These are phyloP conservation scores for Platynereis dumerilii DNA, from an alignment of 2,888 invertebrate species.

Conservation along the genomic window DNA sequence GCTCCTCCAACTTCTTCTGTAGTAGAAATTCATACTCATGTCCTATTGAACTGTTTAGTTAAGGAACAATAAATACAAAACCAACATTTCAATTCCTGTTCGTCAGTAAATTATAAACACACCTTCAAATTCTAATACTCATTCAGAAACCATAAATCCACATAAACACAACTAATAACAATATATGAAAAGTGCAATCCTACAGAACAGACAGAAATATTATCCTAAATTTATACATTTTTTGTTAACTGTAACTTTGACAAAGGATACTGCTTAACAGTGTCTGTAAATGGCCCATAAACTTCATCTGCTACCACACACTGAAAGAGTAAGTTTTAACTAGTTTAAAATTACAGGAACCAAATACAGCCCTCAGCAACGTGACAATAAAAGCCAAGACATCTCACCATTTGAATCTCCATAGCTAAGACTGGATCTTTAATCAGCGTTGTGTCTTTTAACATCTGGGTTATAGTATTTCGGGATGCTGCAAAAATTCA, in stretches of 20 bases:
- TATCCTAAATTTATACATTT: neutral
- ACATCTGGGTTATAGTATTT: conserved; percentile 60
- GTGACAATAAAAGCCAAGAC: conserved; percentile 14
- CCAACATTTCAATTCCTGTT: too few species aligned
- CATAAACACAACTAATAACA: too few species aligned
- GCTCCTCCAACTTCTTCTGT: conserved; percentile 70
- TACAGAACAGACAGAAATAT: too few species aligned
- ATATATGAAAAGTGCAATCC: too few species aligned
- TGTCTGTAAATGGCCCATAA: conserved; percentile 82
- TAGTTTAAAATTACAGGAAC: too few species aligned
- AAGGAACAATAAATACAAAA: conserved; percentile 1
- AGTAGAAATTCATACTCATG: conserved; percentile 84
- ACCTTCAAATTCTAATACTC: neutral
- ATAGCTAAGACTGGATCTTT: conserved; percentile 75
- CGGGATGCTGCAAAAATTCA: conserved; percentile 67
- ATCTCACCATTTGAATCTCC: conserved; percentile 76
- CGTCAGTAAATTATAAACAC: neutral
- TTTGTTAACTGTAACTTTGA: neutral
- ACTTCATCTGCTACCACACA: conserved; percentile 82
- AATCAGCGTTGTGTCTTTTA: conserved; percentile 78
- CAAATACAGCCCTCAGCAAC: neutral
- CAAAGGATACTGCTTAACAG: conserved; percentile 73
- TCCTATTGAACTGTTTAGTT: conserved; percentile 68
- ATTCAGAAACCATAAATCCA: neutral
- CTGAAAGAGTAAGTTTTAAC: conserved; percentile 71